phyloP scores from a whole-genome alignment of 2,113 vertebrate genomes.

The Gopherus evgoodei region DNA sequence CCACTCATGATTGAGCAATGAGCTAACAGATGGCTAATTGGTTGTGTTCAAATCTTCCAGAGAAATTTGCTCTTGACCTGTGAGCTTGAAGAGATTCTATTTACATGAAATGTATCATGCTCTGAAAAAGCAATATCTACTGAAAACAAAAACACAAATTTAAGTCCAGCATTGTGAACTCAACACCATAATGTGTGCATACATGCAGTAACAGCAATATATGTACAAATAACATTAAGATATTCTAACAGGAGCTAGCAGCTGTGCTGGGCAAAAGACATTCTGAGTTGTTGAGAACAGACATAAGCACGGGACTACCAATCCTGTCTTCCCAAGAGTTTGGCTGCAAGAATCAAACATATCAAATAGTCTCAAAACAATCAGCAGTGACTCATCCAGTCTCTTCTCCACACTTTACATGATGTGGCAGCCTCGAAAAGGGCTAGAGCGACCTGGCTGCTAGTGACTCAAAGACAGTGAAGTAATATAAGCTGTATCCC shows the following conservation, averaged over 20 bases:
- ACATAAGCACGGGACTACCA: background rate
- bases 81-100: background rate
- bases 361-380: background rate
- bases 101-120: background rate
- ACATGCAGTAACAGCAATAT: background rate
- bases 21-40: constrained; percentile 13
- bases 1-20: background rate
- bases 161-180: background rate
- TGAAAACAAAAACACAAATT: background rate
- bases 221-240: background rate
- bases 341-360: background rate
- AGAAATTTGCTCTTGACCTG: constrained; percentile 1
- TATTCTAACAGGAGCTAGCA: background rate
- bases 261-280: background rate
- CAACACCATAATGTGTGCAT: background rate
- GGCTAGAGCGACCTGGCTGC: background rate
- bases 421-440: constrained; percentile 6
- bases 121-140: background rate
- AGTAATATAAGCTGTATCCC: constrained; percentile 15
- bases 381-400: background rate
- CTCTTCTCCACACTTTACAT: background rate
- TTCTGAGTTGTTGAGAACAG: background rate
- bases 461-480: constrained; percentile 3
- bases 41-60: background rate
- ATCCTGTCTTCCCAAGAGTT: background rate